A percentile compares a stretch with the other conserved stretches of the same genome.
Conservation (phyloP, 2,888 invertebrate genomes). For the Acanthococcus lagerstroemiae region DNA sequence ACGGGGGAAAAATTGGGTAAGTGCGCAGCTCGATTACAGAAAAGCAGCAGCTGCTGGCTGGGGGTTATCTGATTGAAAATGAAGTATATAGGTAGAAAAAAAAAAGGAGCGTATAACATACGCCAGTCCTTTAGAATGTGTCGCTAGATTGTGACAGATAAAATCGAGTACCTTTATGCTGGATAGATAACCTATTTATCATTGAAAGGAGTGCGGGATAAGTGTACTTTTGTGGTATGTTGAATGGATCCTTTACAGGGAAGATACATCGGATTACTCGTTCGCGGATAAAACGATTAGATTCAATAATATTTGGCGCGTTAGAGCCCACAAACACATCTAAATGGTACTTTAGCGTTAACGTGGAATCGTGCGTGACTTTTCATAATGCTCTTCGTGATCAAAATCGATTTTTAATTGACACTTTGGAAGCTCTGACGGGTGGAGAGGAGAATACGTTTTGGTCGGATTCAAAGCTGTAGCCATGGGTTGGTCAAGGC, state of each 20-base stretch:
- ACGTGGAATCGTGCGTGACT: too few relatives aligned
- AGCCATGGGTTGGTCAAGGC: too few relatives aligned
- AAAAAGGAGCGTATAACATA: neutral
- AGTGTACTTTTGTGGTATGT: constrained; percentile 18
- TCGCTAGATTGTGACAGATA: constrained; percentile 28
- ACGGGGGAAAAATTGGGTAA: neutral
- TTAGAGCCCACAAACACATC: too few relatives aligned
- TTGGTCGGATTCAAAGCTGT: too few relatives aligned
- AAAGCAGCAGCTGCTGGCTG: constrained; percentile 13
- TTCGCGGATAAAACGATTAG: too few relatives aligned
- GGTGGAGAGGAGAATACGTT: too few relatives aligned
- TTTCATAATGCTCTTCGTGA: too few relatives aligned
- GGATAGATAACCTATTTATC: constrained; percentile 24
- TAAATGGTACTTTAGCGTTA: too few relatives aligned
- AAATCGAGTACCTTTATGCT: constrained; percentile 25
- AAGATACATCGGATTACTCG: too few relatives aligned
- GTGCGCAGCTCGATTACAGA: constrained; percentile 21
- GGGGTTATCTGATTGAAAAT: constrained; percentile 18
- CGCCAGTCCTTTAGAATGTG: constrained; percentile 17
- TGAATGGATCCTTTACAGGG: constrained; percentile 21
- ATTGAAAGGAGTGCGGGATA: constrained; percentile 10
- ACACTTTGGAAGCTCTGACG: too few relatives aligned
- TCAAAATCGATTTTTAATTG: too few relatives aligned
- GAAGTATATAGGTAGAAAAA: neutral
- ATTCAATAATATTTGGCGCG: too few relatives aligned